Conservation (phyloP, 2,888 invertebrate genomes). For the Charanyca ferruginea region DNA sequence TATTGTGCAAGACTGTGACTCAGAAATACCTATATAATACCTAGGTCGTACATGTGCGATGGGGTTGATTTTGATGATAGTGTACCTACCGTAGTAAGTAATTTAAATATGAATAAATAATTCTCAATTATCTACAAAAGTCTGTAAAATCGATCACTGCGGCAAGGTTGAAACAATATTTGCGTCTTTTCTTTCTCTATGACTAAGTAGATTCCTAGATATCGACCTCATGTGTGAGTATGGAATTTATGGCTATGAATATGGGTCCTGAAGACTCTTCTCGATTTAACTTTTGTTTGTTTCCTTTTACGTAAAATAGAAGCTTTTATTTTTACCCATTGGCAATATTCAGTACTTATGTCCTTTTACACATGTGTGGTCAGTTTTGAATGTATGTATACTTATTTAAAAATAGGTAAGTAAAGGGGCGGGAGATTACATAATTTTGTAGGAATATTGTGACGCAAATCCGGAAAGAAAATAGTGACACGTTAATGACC, state of each 20-base stretch:
- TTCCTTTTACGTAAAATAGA: neutral
- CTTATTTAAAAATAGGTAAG: too few relatives aligned
- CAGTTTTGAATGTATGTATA: neutral
- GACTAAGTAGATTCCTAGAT: neutral
- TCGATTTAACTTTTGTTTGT: neutral
- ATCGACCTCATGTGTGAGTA: conserved; percentile 4
- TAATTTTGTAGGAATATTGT: neutral
- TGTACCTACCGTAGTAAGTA: neutral
- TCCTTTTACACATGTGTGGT: neutral
- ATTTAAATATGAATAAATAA: conserved; percentile 23
- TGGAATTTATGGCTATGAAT: too few relatives aligned
- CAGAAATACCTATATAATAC: neutral
- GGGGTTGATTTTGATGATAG: neutral
- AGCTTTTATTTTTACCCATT: neutral
- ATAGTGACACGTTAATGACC: neutral
- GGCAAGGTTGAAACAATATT: neutral
- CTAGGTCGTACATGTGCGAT: neutral
- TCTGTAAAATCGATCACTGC: neutral
- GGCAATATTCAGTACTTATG: neutral
- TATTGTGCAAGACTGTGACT: too few relatives aligned
- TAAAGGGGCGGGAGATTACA: neutral
- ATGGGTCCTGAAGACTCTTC: neutral
- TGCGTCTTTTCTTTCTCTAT: neutral
- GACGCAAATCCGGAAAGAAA: neutral
- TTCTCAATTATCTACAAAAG: neutral